Percentiles rank a stretch among this genome's conserved stretches.
Conservation (phyloP, 1,140 invertebrate genomes). For the Drosophila bifasciata region DNA sequence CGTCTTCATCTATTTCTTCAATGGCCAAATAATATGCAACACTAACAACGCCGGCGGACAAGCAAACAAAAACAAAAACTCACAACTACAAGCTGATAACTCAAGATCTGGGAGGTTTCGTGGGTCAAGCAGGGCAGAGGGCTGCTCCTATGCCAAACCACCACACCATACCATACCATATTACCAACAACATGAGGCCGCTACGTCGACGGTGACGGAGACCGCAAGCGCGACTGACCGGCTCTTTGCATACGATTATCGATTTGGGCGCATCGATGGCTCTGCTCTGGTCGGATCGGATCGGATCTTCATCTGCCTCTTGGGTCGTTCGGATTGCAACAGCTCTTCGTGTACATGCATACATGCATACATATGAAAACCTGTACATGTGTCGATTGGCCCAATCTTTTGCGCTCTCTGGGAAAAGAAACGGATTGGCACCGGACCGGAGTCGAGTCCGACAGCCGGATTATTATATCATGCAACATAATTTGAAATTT, state of each 20-base stretch:
- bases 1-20: constrained; percentile 39
- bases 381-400: constrained; percentile 35
- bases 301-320: neutral
- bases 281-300: neutral
- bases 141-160: too few relatives aligned
- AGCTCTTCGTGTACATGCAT: constrained; percentile 3
- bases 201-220: neutral
- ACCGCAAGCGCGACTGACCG: constrained; percentile 51
- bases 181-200: too few relatives aligned
- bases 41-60: constrained; percentile 38
- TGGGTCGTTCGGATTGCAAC: constrained; percentile 52
- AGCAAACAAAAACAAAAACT: constrained; percentile 17
- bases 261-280: constrained; percentile 49
- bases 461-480: constrained; percentile 68
- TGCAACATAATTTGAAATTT: constrained; percentile 71
- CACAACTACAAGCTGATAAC: constrained; percentile 27
- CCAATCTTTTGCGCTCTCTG: constrained; percentile 28
- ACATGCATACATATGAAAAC: too few relatives aligned
- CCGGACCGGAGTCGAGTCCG: constrained; percentile 20
- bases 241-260: constrained; percentile 80
- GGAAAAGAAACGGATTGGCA: constrained; percentile 19
- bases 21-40: constrained; percentile 58
- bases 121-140: neutral
- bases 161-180: too few relatives aligned
- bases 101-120: constrained; percentile 21